Conservation (phyloP, 2,888 invertebrate species). For the Stenurella melanura region DNA sequence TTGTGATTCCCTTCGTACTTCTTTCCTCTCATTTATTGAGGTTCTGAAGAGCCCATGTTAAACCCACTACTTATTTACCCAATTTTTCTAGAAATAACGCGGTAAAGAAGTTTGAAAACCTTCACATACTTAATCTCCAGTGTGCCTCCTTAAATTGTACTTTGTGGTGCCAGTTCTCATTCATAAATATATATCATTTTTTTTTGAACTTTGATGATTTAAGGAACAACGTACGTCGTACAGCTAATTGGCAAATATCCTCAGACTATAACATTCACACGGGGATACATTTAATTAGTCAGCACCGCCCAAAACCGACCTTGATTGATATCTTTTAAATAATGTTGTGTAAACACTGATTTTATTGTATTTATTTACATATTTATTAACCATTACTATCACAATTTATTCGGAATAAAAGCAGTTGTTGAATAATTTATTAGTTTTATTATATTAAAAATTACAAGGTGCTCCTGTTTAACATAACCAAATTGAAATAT, state of each 20-base stretch:
- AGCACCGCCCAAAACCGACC: constrained; percentile 1
- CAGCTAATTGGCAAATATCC: not conserved
- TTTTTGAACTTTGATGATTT: too few relatives aligned
- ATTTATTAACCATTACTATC: constrained; percentile 19
- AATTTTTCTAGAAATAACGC: too few relatives aligned
- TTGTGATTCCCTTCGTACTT: too few relatives aligned
- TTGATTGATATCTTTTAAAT: constrained; percentile 20
- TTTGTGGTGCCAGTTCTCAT: too few relatives aligned
- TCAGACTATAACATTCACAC: not conserved
- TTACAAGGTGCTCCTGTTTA: constrained; percentile 16
- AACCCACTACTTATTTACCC: too few relatives aligned
- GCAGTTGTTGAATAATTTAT: constrained; percentile 21
- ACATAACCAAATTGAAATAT: constrained; percentile 12
- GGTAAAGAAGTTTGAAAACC: too few relatives aligned
- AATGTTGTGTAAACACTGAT: not conserved
- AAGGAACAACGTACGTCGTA: not conserved
- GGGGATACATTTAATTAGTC: not conserved
- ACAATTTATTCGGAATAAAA: constrained; percentile 15
- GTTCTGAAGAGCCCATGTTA: too few relatives aligned
- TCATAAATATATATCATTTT: too few relatives aligned
- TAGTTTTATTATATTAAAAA: constrained; percentile 19
- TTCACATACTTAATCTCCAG: too few relatives aligned
- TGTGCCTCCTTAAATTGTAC: too few relatives aligned
- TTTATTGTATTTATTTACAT: constrained; percentile 12
- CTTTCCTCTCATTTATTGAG: too few relatives aligned